Evolutionary conservation across 2,888 invertebrate species (phyloP).

Genomic region (Eupsilia transversa): DNA sequence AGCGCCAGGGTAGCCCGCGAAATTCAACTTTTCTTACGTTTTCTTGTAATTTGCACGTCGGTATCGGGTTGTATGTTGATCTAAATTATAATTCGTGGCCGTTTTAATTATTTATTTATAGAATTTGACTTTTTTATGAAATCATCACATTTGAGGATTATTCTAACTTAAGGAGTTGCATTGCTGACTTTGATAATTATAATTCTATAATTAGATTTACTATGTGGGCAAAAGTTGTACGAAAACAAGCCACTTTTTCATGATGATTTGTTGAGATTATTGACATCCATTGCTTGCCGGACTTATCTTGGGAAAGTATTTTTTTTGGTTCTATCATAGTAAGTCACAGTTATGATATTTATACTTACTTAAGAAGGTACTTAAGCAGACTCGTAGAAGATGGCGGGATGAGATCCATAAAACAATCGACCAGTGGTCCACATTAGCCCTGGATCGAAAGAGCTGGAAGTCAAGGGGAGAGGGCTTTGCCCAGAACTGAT

Average conservation of each 20-base stretch:
- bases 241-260: background rate
- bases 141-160: too few relatives aligned
- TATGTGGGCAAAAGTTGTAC: background rate
- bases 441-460: background rate
- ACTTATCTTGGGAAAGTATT: background rate
- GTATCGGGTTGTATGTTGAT: too few relatives aligned
- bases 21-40: too few relatives aligned
- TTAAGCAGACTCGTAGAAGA: background rate
- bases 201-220: too few relatives aligned
- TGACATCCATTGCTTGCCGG: background rate
- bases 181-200: too few relatives aligned
- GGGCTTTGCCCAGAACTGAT: background rate
- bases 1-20: too few relatives aligned
- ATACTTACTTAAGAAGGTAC: background rate
- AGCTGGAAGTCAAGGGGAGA: background rate
- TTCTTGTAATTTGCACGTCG: too few relatives aligned
- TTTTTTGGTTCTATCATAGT: background rate
- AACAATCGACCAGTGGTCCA: background rate
- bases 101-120: too few relatives aligned
- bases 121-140: too few relatives aligned
- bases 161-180: too few relatives aligned
- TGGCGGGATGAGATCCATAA: background rate
- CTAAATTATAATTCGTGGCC: too few relatives aligned
- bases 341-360: background rate
- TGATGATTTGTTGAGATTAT: background rate